Percentiles rank a stretch among this genome's conserved stretches.
These are phyloP conservation scores for Lydus trimaculatus DNA, from an alignment of 2,888 invertebrate species.

Conservation along the genomic window DNA sequence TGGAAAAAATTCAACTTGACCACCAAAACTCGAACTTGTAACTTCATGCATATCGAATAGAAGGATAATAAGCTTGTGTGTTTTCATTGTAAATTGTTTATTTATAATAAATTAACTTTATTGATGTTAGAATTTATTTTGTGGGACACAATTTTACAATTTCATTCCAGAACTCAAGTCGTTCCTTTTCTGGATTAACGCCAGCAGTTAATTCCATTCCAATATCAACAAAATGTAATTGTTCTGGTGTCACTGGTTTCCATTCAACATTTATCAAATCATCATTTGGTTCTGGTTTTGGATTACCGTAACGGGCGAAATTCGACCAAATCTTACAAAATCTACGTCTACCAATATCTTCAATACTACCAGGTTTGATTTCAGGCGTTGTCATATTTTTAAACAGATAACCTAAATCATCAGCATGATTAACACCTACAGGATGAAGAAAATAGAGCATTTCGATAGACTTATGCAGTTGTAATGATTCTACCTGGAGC, in stretches of 20 bases:
- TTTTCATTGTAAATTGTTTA: no score
- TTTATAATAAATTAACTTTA: background rate
- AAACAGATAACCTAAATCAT: constrained; percentile 45
- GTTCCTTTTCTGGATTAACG: constrained; percentile 37
- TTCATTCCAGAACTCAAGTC: constrained; percentile 45
- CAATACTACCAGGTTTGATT: constrained; percentile 40
- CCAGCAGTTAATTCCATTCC: constrained; percentile 37
- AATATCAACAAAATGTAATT: constrained; percentile 39
- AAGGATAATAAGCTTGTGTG: no score
- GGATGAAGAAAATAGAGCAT: background rate
- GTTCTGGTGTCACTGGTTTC: constrained; percentile 30
- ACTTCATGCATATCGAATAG: no score
- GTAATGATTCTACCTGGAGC: constrained; percentile 32
- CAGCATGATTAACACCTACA: constrained; percentile 42
- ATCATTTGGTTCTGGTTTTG: constrained; percentile 33
- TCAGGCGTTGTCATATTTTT: constrained; percentile 35
- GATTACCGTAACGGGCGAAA: constrained; percentile 45
- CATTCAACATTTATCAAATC: constrained; percentile 33
- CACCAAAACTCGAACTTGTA: no score
- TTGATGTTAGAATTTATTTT: background rate
- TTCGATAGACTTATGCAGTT: background rate
- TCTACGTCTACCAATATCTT: constrained; percentile 41
- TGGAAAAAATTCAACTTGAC: no score
- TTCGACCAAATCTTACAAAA: constrained; percentile 49
- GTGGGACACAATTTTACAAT: constrained; percentile 20